Base-by-base conservation (phyloP, 2,888 invertebrate species). In the Tethea ocularis region DNA sequence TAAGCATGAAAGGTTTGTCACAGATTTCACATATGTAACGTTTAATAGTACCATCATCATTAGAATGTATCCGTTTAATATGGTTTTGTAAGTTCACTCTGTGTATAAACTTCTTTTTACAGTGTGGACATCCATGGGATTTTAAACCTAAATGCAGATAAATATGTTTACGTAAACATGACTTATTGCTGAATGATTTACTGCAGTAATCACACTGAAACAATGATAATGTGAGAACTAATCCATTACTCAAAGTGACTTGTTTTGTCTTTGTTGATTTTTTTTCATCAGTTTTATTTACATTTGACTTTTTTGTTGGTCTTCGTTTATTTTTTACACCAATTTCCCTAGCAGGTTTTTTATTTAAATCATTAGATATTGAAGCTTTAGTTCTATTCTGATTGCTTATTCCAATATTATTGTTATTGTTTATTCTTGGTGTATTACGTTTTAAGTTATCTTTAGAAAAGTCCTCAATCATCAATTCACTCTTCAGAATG, bases 11-110 rank as follows among this genome's bases (percentile, higher is more conserved):
- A 36, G 95, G 94, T 79, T 96, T 96, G 56, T 95, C 94, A 82
- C 97, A 97, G 68, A 96, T 94, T 72, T 95, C 91, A 80, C 97
- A 97, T 56, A 95, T 93, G 82, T 94, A 96, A 26, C 94, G 86
- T 46, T 89, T 84, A 1, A 80, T 63, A 61, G 71, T 66, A 4
- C 68, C 71, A 4, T 61, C 77, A 17, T 53, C 15, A n/a, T 77
- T 81, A 0, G 91, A 87, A 75, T 96, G 95, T 64, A 91, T 89
- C 63, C 93, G 93, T 41, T 93, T 89, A 13, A 94, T 83, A 80
- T 97, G 97, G 71, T 94, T 95, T 72, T 95, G 94, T 56, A 96
- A 86, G 61, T 95, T 95, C 26, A 95, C 94, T 56, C 94, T 94
- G 72, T 95, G 95, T 0, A 95, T 91, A 79, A 96, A 96, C 51